Base-by-base conservation (phyloP, 2,113 vertebrate genomes). In the Micromys minutus region DNA sequence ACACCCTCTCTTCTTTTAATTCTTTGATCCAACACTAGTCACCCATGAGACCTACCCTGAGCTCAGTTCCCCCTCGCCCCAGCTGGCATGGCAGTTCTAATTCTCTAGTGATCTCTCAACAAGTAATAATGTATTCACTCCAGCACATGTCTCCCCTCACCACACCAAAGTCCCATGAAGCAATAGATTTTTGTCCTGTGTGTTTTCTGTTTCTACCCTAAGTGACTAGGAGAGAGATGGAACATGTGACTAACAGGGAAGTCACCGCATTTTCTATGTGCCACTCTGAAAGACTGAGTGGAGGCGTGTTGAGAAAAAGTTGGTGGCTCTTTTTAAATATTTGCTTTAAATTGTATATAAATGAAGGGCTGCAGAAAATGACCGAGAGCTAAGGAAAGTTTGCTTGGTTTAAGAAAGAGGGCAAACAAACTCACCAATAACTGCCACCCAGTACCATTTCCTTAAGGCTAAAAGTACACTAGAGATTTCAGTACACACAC, bases 401-500 rank as follows among this genome's bases (percentile, higher is more conserved):
- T 93, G 21, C n/a, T 26, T 61, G 24, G 10, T 11, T 71, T 67
- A 63, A 85, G 80, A 79, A 72, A 45, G 69, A 86, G 77, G 19
- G 5, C n/a, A n/a, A 13, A 57, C 11, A 1, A 26, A 11, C 31
- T 92, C 87, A 26, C 47, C 24, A 75, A 34, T 79, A 50, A 45
- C 3, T 61, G 16, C 83, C n/a, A 61, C 84, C 79, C 0, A 65
- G 75, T 75, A 83, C 74, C 59, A 65, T 79, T 89, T 89, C 84
- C 74, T 93, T 87, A 87, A 91, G 80, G 72, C 87, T 75, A 63
- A 79, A 91, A 9, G 22, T 61, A n/a, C 13, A 88, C 29, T 13
- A 67, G 39, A 8, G 45, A 87, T 94, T 94, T 96, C 80, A 92
- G 72, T 75, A 80, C 76, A 31, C 21, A 63, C 42, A 42, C 31